Conservation (phyloP, 2,113 vertebrate species). For the Odontophorus gujanensis region DNA sequence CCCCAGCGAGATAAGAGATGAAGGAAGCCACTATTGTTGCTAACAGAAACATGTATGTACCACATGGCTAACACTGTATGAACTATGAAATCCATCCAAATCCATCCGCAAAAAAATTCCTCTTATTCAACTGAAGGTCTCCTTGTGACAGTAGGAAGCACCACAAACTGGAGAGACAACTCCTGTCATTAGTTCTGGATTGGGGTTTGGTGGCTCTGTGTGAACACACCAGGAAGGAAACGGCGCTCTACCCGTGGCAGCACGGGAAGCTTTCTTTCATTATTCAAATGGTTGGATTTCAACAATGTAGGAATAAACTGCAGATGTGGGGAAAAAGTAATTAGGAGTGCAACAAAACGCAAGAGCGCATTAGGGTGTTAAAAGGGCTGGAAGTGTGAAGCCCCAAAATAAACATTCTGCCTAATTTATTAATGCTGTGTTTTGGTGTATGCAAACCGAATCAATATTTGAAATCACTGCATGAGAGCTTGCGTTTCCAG, state of each 20-base stretch:
- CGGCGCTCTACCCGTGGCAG: not conserved
- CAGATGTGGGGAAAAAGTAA: constrained; percentile 55
- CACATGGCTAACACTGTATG: not conserved
- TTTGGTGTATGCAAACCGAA: constrained; percentile 40
- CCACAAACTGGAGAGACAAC: not conserved
- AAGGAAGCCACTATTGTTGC: not conserved
- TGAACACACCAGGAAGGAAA: not conserved
- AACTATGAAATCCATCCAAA: not conserved
- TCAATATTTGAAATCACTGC: constrained; percentile 39
- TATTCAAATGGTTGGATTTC: constrained; percentile 15
- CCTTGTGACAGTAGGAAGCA: not conserved
- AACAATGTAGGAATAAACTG: constrained; percentile 25
- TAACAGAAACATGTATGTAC: not conserved
- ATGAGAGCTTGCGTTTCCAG: constrained; percentile 25
- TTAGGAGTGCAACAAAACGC: constrained; percentile 48
- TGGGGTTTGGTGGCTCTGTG: not conserved
- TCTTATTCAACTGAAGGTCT: not conserved
- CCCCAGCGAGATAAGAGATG: not conserved
- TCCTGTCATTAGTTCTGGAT: not conserved
- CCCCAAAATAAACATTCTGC: constrained; percentile 63
- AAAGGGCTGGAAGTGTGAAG: constrained; percentile 66
- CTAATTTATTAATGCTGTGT: constrained; percentile 34
- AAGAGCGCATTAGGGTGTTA: constrained; percentile 46
- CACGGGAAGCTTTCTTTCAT: not conserved
- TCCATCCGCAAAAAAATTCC: not conserved